Conservation (phyloP, 1,140 invertebrate species). For the Dendrolimus kikuchii region DNA sequence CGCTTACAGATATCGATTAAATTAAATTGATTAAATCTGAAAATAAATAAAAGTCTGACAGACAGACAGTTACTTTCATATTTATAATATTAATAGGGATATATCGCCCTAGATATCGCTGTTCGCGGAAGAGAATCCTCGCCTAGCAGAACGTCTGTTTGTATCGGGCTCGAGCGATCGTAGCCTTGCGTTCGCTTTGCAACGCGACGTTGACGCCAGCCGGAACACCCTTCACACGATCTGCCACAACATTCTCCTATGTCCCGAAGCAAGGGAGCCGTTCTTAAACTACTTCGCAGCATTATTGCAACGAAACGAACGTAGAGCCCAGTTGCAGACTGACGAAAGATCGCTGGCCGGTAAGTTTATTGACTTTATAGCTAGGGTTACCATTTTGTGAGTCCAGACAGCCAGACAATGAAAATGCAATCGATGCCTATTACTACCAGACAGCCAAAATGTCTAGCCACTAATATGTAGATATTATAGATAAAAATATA, state of each 20-base stretch:
- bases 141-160: slow-evolving; percentile 77
- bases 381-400: too few species aligned
- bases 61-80: too few species aligned
- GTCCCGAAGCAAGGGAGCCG: slow-evolving; percentile 80
- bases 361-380: slow-evolving; percentile 20
- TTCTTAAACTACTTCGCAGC: slow-evolving; percentile 86
- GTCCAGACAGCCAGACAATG: too few species aligned
- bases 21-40: slow-evolving; percentile 2
- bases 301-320: slow-evolving; percentile 86
- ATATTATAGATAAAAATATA: too few species aligned
- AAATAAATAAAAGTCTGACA: too few species aligned
- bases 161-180: slow-evolving; percentile 44
- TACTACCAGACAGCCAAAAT: too few species aligned
- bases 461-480: too few species aligned
- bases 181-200: slow-evolving; percentile 76
- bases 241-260: slow-evolving; percentile 88
- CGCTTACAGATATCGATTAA: slow-evolving; percentile 23
- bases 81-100: too few species aligned
- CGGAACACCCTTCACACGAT: slow-evolving; percentile 84
- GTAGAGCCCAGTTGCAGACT: slow-evolving; percentile 90
- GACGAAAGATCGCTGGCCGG: slow-evolving; percentile 88
- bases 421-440: too few species aligned
- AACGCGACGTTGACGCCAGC: slow-evolving; percentile 81
- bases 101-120: slow-evolving; percentile 75
- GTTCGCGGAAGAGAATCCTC: slow-evolving; percentile 93